phyloP scores from a whole-genome alignment of 2,797 vertebrate genomes.

The Podargus strigoides region DNA sequence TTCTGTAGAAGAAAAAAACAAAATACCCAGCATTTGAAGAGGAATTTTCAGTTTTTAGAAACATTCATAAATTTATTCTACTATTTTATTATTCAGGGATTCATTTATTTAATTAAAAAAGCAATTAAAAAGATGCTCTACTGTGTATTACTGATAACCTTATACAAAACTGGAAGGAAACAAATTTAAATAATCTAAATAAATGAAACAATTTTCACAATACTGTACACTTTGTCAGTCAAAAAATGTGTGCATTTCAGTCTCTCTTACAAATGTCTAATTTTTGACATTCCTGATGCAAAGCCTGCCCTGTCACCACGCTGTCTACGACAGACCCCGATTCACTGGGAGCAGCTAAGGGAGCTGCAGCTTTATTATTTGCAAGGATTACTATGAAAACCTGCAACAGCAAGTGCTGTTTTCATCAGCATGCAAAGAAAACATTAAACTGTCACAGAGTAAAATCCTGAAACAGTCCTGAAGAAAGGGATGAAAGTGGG shows the following conservation, averaged over 20 bases:
- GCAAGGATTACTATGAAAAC: neutral
- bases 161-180: neutral
- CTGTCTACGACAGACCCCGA: neutral
- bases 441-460: neutral
- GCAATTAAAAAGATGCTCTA: neutral
- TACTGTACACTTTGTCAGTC: neutral
- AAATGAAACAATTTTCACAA: neutral
- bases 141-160: neutral
- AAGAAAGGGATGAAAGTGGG: neutral
- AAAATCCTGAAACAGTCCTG: neutral
- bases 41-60: neutral
- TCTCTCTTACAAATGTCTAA: neutral
- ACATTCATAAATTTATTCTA: neutral
- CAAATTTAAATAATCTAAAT: neutral
- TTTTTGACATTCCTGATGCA: neutral
- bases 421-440: neutral
- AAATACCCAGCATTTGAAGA: neutral
- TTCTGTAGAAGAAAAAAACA: neutral
- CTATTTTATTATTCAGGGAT: neutral
- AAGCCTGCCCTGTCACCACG: neutral
- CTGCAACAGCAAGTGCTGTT: neutral
- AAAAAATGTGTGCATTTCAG: neutral
- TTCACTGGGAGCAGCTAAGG: neutral
- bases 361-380: neutral
- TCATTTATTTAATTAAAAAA: neutral